Percentiles rank a stretch among this genome's conserved stretches.
Evolutionary conservation across 2,797 vertebrate genomes (phyloP).

Genomic region (Fistularia commersonii): DNA sequence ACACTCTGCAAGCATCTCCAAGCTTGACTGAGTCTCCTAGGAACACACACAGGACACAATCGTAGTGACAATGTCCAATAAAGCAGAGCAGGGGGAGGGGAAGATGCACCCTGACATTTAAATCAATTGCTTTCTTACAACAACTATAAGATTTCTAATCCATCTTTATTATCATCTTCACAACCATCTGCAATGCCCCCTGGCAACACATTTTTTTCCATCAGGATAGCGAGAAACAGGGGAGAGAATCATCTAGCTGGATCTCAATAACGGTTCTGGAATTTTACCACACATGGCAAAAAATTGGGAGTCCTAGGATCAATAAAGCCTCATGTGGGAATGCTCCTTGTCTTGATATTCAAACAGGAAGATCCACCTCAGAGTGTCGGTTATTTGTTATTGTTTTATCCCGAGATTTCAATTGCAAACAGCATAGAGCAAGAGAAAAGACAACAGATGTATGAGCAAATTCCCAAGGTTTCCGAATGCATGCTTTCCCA

Average conservation of each 20-base stretch:
- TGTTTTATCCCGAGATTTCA: conserved; percentile 49
- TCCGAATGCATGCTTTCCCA: conserved; percentile 68
- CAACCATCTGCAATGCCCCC: conserved; percentile 9
- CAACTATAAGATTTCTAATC: conserved; percentile 62
- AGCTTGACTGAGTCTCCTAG: conserved; percentile 60
- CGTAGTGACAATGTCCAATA: conserved; percentile 71
- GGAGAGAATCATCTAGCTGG: conserved; percentile 14
- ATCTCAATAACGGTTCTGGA: conserved; percentile 14
- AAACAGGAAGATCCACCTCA: conserved; percentile 27
- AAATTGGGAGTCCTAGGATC: conserved; percentile 30
- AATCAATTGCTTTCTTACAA: conserved; percentile 70
- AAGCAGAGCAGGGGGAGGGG: conserved; percentile 52
- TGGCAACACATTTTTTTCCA: conserved; percentile 27
- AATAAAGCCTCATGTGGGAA: conserved; percentile 41
- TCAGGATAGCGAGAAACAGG: conserved; percentile 11
- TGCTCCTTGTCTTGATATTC: conserved; percentile 39
- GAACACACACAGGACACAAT: conserved; percentile 58
- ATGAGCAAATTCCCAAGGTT: conserved; percentile 67
- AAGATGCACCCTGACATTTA: conserved; percentile 68
- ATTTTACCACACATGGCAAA: conserved; percentile 39
- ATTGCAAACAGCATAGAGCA: conserved; percentile 53
- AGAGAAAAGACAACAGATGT: conserved; percentile 66
- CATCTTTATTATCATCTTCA: conserved; percentile 59
- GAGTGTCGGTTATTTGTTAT: conserved; percentile 58
- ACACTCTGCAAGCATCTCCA: conserved; percentile 56